Conservation (phyloP, 2,797 vertebrate species). For the Channallabes apus region DNA sequence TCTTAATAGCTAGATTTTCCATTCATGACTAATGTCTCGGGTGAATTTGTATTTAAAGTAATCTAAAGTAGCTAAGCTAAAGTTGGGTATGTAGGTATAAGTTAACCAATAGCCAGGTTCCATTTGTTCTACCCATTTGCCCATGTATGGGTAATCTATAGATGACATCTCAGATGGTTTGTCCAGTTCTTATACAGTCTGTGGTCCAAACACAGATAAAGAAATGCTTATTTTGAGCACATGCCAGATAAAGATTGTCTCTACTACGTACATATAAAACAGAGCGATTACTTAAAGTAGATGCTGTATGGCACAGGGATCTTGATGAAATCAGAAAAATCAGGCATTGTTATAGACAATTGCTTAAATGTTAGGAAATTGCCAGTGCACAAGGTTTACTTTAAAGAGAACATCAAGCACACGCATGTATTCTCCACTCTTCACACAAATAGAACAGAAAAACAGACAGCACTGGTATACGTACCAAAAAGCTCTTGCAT, state of each 20-base stretch:
- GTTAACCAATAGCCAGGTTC: no score
- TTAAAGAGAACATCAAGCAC: background rate
- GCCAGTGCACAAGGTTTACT: background rate
- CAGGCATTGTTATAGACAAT: no score
- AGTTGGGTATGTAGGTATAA: no score
- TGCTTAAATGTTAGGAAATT: background rate
- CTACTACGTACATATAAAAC: background rate
- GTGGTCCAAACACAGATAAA: background rate
- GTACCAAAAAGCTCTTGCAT: conserved; percentile 56
- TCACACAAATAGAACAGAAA: conserved; percentile 31
- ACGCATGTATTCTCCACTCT: background rate
- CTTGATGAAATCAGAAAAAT: background rate
- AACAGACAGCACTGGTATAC: conserved; percentile 47
- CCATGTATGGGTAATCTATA: no score
- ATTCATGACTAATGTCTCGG: no score
- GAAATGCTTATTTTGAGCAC: background rate
- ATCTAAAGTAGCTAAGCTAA: no score
- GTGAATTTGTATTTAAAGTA: no score
- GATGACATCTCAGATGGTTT: no score
- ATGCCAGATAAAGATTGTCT: background rate
- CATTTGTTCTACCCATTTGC: no score
- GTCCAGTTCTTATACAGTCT: no score
- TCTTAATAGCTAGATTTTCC: no score
- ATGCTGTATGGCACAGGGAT: background rate
- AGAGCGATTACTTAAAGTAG: background rate